A percentile compares a stretch with the other conserved stretches of the same genome.
These are phyloP conservation scores for Paralvinella palmiformis DNA, from an alignment of 1,140 invertebrate species.

Conservation along the genomic window DNA sequence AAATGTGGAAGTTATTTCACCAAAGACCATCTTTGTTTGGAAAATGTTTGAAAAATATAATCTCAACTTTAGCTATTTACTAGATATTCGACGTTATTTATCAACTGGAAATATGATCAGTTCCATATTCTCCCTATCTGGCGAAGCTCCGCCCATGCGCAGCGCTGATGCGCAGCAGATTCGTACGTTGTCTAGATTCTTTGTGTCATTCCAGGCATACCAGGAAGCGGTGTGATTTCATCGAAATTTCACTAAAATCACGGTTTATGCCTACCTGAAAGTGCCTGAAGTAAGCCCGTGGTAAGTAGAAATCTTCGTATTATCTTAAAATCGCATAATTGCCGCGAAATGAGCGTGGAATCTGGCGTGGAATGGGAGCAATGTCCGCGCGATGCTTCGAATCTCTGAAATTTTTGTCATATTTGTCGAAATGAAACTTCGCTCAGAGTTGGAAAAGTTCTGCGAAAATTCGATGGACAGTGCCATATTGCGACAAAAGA, in stretches of 20 bases:
- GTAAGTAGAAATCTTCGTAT: neutral
- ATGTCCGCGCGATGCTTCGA: conserved; percentile 11
- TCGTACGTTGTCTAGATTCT: conserved; percentile 10
- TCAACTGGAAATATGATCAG: too few species aligned
- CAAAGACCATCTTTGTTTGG: too few species aligned
- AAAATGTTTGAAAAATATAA: too few species aligned
- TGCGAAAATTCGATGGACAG: too few species aligned
- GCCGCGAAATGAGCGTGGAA: too few species aligned
- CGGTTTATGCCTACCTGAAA: neutral
- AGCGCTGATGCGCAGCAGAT: conserved; percentile 1
- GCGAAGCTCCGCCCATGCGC: neutral
- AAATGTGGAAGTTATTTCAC: too few species aligned
- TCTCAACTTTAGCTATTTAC: too few species aligned
- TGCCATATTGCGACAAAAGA: too few species aligned
- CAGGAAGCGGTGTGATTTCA: neutral
- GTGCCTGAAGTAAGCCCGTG: neutral
- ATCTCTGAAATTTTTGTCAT: conserved; percentile 14
- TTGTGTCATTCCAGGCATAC: conserved; percentile 10
- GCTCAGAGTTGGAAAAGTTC: too few species aligned
- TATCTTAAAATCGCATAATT: too few species aligned
- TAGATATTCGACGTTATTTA: too few species aligned
- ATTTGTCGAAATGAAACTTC: conserved; percentile 1
- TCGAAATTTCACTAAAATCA: neutral
- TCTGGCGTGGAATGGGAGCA: neutral
- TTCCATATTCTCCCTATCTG: conserved; percentile 5